Evolutionary conservation across 2,888 invertebrate genomes (phyloP), one percentile per base, ranked within the genome.

Genomic region (Ectemnius lituratus): DNA sequence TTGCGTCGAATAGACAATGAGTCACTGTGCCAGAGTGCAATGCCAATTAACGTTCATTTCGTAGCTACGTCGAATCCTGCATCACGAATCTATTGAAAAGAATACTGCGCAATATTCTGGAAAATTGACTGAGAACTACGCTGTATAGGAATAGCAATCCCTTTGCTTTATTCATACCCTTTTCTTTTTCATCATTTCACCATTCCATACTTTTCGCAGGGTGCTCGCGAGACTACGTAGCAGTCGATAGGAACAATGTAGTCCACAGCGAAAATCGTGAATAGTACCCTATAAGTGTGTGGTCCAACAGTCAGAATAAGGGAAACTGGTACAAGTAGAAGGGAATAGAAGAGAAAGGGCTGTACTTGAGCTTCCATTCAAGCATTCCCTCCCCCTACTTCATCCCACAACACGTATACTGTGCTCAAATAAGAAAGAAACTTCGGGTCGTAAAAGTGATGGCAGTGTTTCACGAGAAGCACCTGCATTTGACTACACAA

Each of bases 261-360:
- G 8, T 37, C 8, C 6, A 37, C 1, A 37, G 37, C 37, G 8
- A 37, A 37, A 37, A 37, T 8, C 0, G 8, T 58, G 14, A 58
- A 18, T 20, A 23, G 20, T 27, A 58, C 18, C 27, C 5, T 20
- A 16, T 23, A 23, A 14, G 13, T 20, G 16, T 20, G 14, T 11
- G 23, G 20, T 8, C 11, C n/a, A 4, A n/a, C 5, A 66, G 47
- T 23, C 14, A 37, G 58, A 61, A 46, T 46, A 13, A 16, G 16
- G 58, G 63, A 67, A 46, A 45, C 47, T 61, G 57, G 57, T 64
- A 27, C 46, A 62, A 62, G 20, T 28, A 59, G 56, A 8, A 28
- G 23, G 61, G 37, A 37, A 58, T 65, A 73, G 68, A 73, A 59
- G 56, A 73, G 78, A 71, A 62, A 74, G 75, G 62, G 67, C 67